These are phyloP conservation scores for Xestia c-nigrum DNA, from an alignment of 2,888 invertebrate species.

Conservation along the genomic window DNA sequence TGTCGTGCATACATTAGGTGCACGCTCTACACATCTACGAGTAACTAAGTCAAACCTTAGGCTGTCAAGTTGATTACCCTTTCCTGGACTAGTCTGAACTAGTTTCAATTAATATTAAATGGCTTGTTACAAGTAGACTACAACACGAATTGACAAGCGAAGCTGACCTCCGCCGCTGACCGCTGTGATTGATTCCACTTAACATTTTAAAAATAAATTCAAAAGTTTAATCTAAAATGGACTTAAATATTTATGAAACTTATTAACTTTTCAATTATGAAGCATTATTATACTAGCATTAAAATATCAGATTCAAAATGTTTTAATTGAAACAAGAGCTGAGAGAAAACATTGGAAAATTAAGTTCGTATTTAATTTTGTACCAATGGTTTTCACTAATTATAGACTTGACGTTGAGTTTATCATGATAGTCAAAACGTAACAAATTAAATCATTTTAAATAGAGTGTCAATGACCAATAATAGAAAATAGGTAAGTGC, in stretches of 20 bases:
- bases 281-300: slow-evolving; percentile 12
- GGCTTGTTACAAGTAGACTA: too few relatives aligned
- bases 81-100: not conserved
- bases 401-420: slow-evolving; percentile 7
- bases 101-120: slow-evolving; percentile 16
- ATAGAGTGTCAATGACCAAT: not conserved
- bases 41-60: not conserved
- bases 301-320: slow-evolving; percentile 23
- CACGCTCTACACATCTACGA: too few relatives aligned
- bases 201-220: not conserved
- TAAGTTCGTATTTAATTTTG: not conserved
- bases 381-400: not conserved
- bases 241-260: not conserved
- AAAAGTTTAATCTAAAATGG: not conserved
- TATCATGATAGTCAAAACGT: not conserved
- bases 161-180: not conserved
- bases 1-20: not conserved
- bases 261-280: not conserved
- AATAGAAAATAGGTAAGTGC: not conserved
- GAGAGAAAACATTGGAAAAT: not conserved
- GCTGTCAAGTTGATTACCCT: not conserved
- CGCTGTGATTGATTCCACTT: not conserved
- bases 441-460: not conserved
- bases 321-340: not conserved
- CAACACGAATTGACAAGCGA: not conserved